Evolutionary conservation across 37 sponge, comb jelly and placozoan genomes (phyloP), one percentile per base, ranked within the genome.

Genomic region (Crambe crambe): DNA sequence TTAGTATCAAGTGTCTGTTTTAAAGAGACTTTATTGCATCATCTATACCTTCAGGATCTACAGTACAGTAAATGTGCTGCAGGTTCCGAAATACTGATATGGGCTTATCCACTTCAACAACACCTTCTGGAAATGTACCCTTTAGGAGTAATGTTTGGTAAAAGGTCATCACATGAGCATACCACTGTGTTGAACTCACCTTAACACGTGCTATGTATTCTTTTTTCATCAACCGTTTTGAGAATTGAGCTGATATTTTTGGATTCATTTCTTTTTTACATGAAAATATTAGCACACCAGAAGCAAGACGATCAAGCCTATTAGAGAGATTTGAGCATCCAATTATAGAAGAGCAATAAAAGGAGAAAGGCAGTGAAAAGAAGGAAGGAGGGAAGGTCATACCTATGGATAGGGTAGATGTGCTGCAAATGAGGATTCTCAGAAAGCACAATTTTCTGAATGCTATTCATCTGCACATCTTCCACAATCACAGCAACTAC

Each of bases 151-250:
- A 35, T 26, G 37, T 22, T 43, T 47, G 44, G 40, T 22, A 34
- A 80, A 56, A 59, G 42, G 41, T 38, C 37, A 51, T 25, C 42
- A 22, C 6, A 22, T 40, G 2, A 26, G 1, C 23, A 74, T 1
- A 44, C 56, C n/a, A 42, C 23, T 18, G 42, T 3, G 17, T 21
- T 35, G 2, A 34, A 26, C 25, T 43, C 51, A 79, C 86, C 80
- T 86, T 86, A 36, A 86, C 86, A 27, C 80, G 64, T 54, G 86
- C 86, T 12, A 86, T 0, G 37, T 86, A 86, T 27, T 87, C 87
- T 68, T 87, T 87, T 21, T 34, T 42, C 9, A 87, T 43, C 36
- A 34, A 41, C 20, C 59, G 66, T 21, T 69, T 30, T 21, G n/a
- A 0, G 26, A 87, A 42, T 18, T 43, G 68, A 9, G 58, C 23